phyloP scores from a whole-genome alignment of 2,113 vertebrate genomes.

The Sinocyclocheilus anophthalmus region DNA sequence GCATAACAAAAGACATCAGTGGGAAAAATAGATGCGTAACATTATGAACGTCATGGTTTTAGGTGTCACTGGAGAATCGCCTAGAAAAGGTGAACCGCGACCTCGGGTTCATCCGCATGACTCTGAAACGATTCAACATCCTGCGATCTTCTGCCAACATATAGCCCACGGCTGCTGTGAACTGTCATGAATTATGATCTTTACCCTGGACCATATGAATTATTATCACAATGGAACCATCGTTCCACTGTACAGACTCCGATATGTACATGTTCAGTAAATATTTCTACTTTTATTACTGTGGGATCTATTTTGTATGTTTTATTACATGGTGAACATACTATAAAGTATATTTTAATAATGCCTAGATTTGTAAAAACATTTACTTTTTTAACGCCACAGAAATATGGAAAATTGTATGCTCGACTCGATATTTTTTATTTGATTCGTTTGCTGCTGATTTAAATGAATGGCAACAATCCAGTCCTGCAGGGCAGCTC shows the following conservation, averaged over 20 bases:
- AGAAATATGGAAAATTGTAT: slow-evolving; percentile 57
- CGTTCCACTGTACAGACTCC: slow-evolving; percentile 59
- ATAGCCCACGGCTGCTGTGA: slow-evolving; percentile 74
- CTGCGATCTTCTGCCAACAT: slow-evolving; percentile 88
- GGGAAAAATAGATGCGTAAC: neutral
- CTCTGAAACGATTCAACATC: slow-evolving; percentile 90
- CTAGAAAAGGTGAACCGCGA: slow-evolving; percentile 89
- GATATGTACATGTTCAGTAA: slow-evolving; percentile 64
- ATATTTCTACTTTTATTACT: slow-evolving; percentile 69
- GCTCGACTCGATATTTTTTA: slow-evolving; percentile 61
- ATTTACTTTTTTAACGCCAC: slow-evolving; percentile 71
- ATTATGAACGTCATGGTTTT: neutral
- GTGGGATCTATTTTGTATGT: slow-evolving; percentile 75
- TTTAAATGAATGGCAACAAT: slow-evolving; percentile 51
- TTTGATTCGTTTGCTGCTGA: slow-evolving; percentile 50
- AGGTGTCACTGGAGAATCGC: slow-evolving; percentile 94
- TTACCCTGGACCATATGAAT: slow-evolving; percentile 18
- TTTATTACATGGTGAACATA: slow-evolving; percentile 61
- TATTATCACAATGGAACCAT: slow-evolving; percentile 8
- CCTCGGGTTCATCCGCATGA: slow-evolving; percentile 93
- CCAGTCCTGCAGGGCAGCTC: slow-evolving; percentile 45
- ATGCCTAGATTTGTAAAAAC: slow-evolving; percentile 72
- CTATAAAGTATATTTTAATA: slow-evolving; percentile 75
- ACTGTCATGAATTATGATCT: slow-evolving; percentile 47
- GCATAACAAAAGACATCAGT: neutral